Base-by-base conservation (phyloP, 1,140 invertebrate species). In the Pseudomyrmex sp. region DNA sequence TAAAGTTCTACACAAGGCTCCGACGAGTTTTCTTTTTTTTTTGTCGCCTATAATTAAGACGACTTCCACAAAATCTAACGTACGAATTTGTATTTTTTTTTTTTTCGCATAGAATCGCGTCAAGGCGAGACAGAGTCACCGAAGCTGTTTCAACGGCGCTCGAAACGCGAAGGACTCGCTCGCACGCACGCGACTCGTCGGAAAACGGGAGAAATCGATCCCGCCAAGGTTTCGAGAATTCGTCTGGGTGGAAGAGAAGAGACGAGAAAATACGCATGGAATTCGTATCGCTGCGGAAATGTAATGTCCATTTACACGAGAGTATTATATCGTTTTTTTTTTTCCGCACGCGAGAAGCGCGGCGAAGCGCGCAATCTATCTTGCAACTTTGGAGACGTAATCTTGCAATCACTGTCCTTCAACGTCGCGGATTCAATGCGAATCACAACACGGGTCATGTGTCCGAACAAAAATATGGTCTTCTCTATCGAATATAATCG, bases 1-100 rank as follows among this genome's bases (percentile, higher is more conserved):
- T 93, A 93, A 90, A 89, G 88, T 85, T 90, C 88, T 91, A 92
- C 87, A 89, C 91, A 92, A 92, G 89, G 88, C 88, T 89, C 86
- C 87, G 83, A 88, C 86, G 59, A 83, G 63, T 85, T 89, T 77
- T 77, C 63, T 83, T 77, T 83, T 35, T 35, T 65, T 86, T 84
- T 84, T 82, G 90, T 85, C 86, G 88, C 76, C 85, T 85, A 91
- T 91, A 86, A 92, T 35, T 35, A 35, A 35, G 35, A 91, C 83
- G 85, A 90, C 79, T 91, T 90, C 83, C 86, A 91, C 89, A 88
- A 91, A 88, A 90, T 93, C 90, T 93, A 93, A 91, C 91, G 88
- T 85, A 88, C 89, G 85, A 92, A 91, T 90, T 92, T 92, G 79
- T 85, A 26, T 35, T 35, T 35, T 7, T 35, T 35, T 35, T 35